Base-by-base conservation (phyloP, 2,113 vertebrate genomes). In the Elanoides forficatus region DNA sequence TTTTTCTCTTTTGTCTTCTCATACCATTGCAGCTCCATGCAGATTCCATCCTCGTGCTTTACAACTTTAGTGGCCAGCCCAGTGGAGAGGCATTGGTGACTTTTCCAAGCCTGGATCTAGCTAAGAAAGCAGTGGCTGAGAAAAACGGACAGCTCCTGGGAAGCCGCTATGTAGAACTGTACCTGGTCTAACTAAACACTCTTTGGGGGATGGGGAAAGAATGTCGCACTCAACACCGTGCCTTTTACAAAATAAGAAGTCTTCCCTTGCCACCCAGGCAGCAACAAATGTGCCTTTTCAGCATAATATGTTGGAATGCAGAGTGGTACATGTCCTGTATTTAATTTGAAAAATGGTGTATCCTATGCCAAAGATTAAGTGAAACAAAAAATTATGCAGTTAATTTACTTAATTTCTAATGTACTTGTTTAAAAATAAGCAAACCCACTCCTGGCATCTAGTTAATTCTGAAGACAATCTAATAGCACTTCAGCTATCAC, bases 51-150 rank as follows among this genome's bases (percentile, higher is more conserved):
- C 98, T 99, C 19, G 92, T 99, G 95, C 97, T 99, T 97, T 99
- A 99, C 95, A 99, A 98, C 98, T 98, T 99, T 91, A 99, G 98
- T 40, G 99, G 99, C 88, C 99, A 99, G 97, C 98, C 98, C 97
- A 99, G 99, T n/a, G 99, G 99, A 13, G 99, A 99, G 97, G 99
- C 99, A 1, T 95, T 99, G 94, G 98, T 99, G 97, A 99, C 98
- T 85, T 99, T 99, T 90, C 98, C 99, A 74, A 99, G 98, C 42
- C 98, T 99, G 97, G 99, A 99, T 91, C 86, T 97, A 6, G 99
- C 99, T 72, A 98, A 97, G 94, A 98, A 88, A 74, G 99, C 99
- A 18, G 97, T 99, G 90, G 97, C 98, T 13, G 99, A 99, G 97
- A 98, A 98, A 89, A 98, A 98, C 1, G 98, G 97, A 84, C 97